Evolutionary conservation across 2,113 vertebrate genomes (phyloP), one percentile per base, ranked within the genome.

Genomic region (Oncorhynchus gorbuscha): DNA sequence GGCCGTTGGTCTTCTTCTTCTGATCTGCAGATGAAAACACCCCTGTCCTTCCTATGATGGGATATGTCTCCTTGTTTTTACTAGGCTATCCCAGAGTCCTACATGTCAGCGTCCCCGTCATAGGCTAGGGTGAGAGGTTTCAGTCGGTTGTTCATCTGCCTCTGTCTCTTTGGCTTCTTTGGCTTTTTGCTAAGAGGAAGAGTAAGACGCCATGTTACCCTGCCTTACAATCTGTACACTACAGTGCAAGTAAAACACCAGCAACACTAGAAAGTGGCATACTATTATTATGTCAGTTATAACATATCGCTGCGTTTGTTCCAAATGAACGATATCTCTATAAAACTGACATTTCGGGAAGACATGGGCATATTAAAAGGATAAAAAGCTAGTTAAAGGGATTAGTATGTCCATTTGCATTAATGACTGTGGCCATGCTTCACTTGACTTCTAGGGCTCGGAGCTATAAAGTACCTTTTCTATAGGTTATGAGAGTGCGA

Each of bases 111-210:
- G 30, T 99, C 98, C 77, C 98, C 97, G 80, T 99, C 98, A 67
- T 98, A 99, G 87, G 98, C 98, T 90, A 99, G 93, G 67, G 98
- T 99, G 91, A 99, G 94, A 86, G 98, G 96, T 93, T 98, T 99
- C 92, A 98, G 93, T 75, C 97, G 93, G 94, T 97, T 99, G 93
- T 97, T 94, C 82, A 98, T 98, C 87, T 97, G 97, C 90, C 98
- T 96, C 91, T 97, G 94, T 92, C 97, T 95, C 92, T 97, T 96
- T 72, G 97, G 96, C 90, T 97, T 98, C 96, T 98, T 99, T 96
- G 98, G 97, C 95, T 98, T 98, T 95, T 99, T 98, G 94, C 98
- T 99, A 77, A 59, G 69, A 73, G 90, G 58, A 90, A 81, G 8
- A 69, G 59, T 22, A 72, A 72, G 69, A 64, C 1, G 73, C 68